These are phyloP conservation scores for Drosophila buzzatii DNA, from an alignment of 2,888 invertebrate species.

Conservation along the genomic window DNA sequence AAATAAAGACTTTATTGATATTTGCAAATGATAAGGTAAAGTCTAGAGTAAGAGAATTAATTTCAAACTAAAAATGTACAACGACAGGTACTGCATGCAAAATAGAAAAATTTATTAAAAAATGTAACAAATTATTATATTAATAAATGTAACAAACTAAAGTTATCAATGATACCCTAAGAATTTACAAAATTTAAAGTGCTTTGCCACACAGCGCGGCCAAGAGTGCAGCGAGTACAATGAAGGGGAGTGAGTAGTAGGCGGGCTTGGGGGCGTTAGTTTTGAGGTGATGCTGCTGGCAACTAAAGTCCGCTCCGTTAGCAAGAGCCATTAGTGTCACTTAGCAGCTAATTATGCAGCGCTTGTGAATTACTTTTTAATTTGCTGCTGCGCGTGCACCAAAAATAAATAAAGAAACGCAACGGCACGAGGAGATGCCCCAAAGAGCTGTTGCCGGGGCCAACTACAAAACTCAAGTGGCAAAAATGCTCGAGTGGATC, in stretches of 20 bases:
- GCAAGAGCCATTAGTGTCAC: conserved; percentile 78
- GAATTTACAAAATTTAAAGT: conserved; percentile 17
- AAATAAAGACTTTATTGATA: not conserved
- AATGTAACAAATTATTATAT: not conserved
- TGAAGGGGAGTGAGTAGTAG: not conserved
- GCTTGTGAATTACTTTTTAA: conserved; percentile 78
- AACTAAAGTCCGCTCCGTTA: conserved; percentile 39
- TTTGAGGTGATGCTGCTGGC: conserved; percentile 32
- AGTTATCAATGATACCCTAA: not conserved
- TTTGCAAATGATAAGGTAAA: not conserved
- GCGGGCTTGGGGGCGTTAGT: conserved; percentile 15
- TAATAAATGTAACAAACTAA: not conserved
- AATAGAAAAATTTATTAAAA: not conserved
- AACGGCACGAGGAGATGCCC: conserved; percentile 30
- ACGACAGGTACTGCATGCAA: not conserved
- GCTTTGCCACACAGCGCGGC: conserved; percentile 55
- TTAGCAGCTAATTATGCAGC: conserved; percentile 84
- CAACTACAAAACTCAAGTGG: conserved; percentile 63
- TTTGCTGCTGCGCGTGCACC: conserved; percentile 71
- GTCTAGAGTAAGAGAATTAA: not conserved
- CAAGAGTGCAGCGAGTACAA: conserved; percentile 32
- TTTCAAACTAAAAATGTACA: not conserved
- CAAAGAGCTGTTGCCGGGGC: conserved; percentile 17
- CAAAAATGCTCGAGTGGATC: conserved; percentile 46
- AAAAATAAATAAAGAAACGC: conserved; percentile 66